Evolutionary conservation across 2,888 invertebrate genomes (phyloP), one percentile per base, ranked within the genome.

Genomic region (Formica aserva): DNA sequence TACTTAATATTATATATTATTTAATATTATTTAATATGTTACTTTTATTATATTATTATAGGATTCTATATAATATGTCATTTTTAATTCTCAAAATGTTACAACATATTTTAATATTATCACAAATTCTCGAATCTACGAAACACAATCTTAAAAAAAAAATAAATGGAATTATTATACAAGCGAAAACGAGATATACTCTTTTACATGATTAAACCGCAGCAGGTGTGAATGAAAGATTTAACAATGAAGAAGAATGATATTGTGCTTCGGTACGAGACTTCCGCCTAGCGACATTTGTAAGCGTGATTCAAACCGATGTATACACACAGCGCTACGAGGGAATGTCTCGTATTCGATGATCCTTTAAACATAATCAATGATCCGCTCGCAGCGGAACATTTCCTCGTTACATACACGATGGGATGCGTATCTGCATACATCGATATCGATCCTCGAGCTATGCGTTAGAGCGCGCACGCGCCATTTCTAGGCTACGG

Each of bases 361-460:
- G 85, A 88, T 89, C 88, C 89, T 89, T 89, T 88, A 85, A 89
- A 87, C 87, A n/a, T 52, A 87, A 89, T 89, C 87, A 89, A 89
- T 87, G 86, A 89, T 86, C 89, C 86, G 84, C 65, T 88, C 86
- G 84, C 62, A 81, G 78, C 71, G 67, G 75, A 80, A 88, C 80
- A 86, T 41, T 77, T 67, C 71, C 87, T 85, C 83, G 85, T 85
- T 85, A 86, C 76, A 18, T 48, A 52, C 48, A 52, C 48, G 48
- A 48, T n/a, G 76, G 41, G 78, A 88, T 77, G 82, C 82, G 77
- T 67, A 35, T 1, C n/a, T 57, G 67, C 41, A 78, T 80, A 83
- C 85, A 85, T 86, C 85, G 80, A 75, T 66, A 89, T 89, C 85
- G 84, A 87, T 84, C 76, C 74, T 65, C 45, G 26, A 71, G n/a